Percentiles rank a stretch among this genome's conserved stretches.
These are phyloP conservation scores for Globodera ellingtonae DNA, from an alignment of 1,140 invertebrate species.

Conservation along the genomic window DNA sequence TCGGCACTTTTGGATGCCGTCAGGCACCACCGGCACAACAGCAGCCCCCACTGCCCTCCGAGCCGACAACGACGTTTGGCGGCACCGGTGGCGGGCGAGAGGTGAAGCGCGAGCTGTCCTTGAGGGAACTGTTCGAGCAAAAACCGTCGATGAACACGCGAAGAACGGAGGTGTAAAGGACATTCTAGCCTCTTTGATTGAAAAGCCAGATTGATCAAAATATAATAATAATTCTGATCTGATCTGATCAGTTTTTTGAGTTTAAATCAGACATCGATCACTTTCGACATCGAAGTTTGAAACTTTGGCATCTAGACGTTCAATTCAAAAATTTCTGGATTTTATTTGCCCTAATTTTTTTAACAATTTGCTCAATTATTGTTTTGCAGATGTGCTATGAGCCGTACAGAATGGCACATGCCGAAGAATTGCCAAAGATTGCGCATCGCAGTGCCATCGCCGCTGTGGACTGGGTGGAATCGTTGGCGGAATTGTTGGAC, in stretches of 20 bases:
- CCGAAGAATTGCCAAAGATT: slow-evolving; percentile 60
- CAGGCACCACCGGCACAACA: not conserved
- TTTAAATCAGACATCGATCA: no score
- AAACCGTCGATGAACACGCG: slow-evolving; percentile 52
- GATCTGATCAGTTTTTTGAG: no score
- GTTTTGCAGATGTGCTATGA: slow-evolving; percentile 62
- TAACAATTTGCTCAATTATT: not conserved
- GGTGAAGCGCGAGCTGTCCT: slow-evolving; percentile 43
- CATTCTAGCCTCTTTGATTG: not conserved
- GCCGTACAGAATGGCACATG: slow-evolving; percentile 60
- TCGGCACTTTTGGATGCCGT: not conserved
- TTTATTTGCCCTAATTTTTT: not conserved
- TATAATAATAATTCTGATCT: no score
- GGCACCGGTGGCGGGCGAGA: not conserved
- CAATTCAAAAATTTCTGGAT: not conserved
- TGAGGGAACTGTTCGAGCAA: slow-evolving; percentile 61
- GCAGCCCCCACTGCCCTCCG: not conserved
- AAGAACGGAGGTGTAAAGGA: slow-evolving; percentile 46
- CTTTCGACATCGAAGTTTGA: no score
- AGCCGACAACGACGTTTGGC: not conserved
- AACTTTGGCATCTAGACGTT: no score
- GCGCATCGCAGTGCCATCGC: slow-evolving; percentile 63
- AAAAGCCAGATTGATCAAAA: no score
- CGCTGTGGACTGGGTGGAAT: slow-evolving; percentile 64
- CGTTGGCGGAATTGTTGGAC: slow-evolving; percentile 58